These are phyloP conservation scores for Lota lota DNA, from an alignment of 2,113 vertebrate species.

Conservation along the genomic window DNA sequence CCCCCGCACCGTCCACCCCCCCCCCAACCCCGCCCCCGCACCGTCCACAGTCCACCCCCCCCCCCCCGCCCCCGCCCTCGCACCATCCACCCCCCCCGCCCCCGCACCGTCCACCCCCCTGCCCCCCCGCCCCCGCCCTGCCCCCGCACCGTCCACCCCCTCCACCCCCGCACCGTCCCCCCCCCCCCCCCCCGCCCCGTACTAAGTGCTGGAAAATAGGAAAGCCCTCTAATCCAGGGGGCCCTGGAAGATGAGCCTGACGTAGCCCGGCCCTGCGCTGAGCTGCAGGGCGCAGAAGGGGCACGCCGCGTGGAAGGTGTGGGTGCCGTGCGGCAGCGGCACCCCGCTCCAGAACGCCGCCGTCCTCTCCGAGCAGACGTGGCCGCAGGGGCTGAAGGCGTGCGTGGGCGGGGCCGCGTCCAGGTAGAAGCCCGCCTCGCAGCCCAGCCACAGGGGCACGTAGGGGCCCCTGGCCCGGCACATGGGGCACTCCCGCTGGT, in stretches of 20 bases:
- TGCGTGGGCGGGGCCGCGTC: conserved; percentile 96
- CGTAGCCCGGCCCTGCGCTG: conserved; percentile 88
- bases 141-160: no score
- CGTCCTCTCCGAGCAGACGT: conserved; percentile 97
- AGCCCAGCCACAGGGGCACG: conserved; percentile 96
- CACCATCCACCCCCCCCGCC: no score
- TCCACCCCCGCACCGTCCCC: no score
- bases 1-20: no score
- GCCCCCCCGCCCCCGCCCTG: no score
- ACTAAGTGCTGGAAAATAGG: conserved; percentile 9
- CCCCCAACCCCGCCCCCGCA: no score
- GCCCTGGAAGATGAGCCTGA: conserved; percentile 99
- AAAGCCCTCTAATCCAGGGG: conserved; percentile 84
- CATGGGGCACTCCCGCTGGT: conserved; percentile 95
- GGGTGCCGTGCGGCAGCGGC: conserved; percentile 95
- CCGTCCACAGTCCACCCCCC: no score
- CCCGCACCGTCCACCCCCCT: no score
- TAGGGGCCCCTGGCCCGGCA: conserved; percentile 94
- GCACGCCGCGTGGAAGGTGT: conserved; percentile 97
- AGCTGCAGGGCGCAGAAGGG: conserved; percentile 97
- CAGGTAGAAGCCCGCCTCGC: conserved; percentile 95
- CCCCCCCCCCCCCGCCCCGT: no score
- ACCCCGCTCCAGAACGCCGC: conserved; percentile 97
- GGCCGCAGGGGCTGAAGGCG: conserved; percentile 92
- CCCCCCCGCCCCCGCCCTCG: no score